Conservation (phyloP, 1,140 invertebrate species). For the Lordiphosa clarofinis region DNA sequence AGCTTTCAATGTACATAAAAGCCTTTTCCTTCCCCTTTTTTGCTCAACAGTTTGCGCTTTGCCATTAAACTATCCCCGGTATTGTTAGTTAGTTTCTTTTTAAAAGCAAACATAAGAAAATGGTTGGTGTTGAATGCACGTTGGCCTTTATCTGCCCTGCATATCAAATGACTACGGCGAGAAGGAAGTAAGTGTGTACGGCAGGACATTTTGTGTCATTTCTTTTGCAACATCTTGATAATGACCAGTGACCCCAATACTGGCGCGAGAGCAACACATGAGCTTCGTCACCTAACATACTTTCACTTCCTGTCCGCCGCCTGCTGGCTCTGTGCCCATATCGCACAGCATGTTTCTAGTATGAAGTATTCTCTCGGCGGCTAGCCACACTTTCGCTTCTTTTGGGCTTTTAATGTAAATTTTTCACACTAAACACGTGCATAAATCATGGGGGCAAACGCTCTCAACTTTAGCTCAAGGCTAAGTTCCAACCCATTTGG, state of each 20-base stretch:
- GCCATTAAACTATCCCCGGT: constrained; percentile 34
- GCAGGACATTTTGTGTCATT: constrained; percentile 58
- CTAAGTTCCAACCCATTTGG: constrained; percentile 35
- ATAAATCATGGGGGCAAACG: constrained; percentile 59
- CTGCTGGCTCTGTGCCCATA: constrained; percentile 1
- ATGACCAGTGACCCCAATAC: constrained; percentile 74
- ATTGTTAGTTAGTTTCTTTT: constrained; percentile 17
- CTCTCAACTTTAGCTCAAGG: constrained; percentile 68
- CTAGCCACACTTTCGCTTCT: constrained; percentile 55
- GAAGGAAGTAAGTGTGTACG: constrained; percentile 7
- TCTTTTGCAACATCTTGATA: constrained; percentile 74
- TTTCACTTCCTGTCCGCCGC: constrained; percentile 57
- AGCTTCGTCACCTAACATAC: constrained; percentile 37
- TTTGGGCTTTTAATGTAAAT: constrained; percentile 68
- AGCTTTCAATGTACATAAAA: no score
- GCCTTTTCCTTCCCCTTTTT: constrained; percentile 15
- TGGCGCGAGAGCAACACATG: constrained; percentile 12
- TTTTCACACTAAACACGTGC: constrained; percentile 76
- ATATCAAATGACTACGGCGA: constrained; percentile 66
- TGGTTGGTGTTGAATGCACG: constrained; percentile 52
- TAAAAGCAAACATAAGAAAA: constrained; percentile 26
- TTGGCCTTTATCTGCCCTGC: constrained; percentile 72
- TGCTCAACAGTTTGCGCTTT: constrained; percentile 47
- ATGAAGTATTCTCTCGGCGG: constrained; percentile 35
- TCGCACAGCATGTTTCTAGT: constrained; percentile 16